Evolutionary conservation across 2,797 vertebrate genomes (phyloP).

Genomic region (Anomalospiza imberbis): DNA sequence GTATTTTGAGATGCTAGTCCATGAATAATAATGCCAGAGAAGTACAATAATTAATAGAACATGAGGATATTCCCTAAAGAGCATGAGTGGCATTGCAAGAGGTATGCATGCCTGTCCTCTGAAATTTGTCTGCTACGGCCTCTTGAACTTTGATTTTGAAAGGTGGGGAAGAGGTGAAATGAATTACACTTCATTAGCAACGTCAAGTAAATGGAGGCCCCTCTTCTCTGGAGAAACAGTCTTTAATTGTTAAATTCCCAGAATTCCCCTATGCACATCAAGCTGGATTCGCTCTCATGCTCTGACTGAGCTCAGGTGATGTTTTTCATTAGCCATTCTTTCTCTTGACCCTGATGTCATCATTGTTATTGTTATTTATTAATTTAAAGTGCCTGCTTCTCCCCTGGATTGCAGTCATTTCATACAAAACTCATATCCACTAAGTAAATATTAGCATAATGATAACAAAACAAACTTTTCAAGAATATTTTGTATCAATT

Average conservation of each 20-base stretch:
- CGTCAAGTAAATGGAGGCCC: constrained; percentile 32
- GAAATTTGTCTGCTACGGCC: constrained; percentile 61
- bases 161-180: constrained; percentile 59
- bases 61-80: constrained; percentile 71
- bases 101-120: constrained; percentile 59
- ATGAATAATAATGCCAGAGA: constrained; percentile 72
- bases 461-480: constrained; percentile 37
- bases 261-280: constrained; percentile 19
- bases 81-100: constrained; percentile 37
- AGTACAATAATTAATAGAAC: constrained; percentile 75
- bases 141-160: constrained; percentile 75
- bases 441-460: constrained; percentile 26
- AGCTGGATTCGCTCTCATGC: neutral
- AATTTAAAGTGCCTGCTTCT: constrained; percentile 39
- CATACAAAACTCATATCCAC: neutral
- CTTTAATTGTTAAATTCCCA: constrained; percentile 64
- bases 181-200: constrained; percentile 71
- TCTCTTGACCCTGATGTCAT: constrained; percentile 54
- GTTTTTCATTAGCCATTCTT: constrained; percentile 37
- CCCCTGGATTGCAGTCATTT: neutral
- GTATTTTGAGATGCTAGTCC: constrained; percentile 68
- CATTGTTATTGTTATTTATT: constrained; percentile 57
- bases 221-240: constrained; percentile 42
- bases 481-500: constrained; percentile 24
- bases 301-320: constrained; percentile 28